Conservation (phyloP, 2,113 vertebrate genomes). For the Gambusia affinis region DNA sequence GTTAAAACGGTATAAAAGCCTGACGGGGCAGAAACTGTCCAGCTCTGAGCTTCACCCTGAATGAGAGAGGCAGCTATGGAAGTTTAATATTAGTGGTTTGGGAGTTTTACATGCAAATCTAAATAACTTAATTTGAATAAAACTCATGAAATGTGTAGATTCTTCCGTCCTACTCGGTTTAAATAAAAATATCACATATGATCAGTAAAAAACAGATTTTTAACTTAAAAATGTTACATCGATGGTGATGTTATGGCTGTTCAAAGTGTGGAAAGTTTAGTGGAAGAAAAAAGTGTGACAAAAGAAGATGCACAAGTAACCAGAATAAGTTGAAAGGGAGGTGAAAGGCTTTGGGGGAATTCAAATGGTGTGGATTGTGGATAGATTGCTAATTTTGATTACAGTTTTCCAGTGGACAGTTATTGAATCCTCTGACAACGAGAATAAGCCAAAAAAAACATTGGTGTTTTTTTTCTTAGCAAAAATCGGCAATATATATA, state of each 20-base stretch:
- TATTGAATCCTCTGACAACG: background rate
- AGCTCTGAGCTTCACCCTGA: conserved; percentile 7
- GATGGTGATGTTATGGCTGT: no score
- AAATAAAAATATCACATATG: background rate
- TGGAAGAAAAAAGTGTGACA: no score
- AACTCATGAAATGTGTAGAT: no score
- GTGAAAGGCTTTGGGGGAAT: no score
- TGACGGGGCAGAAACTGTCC: conserved; percentile 58
- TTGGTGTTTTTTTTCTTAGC: no score
- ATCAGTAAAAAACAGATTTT: background rate
- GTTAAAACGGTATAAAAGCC: conserved; percentile 60
- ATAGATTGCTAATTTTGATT: background rate
- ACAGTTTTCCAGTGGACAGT: background rate
- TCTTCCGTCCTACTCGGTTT: background rate
- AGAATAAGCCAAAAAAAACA: background rate
- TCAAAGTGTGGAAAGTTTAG: no score
- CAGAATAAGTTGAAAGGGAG: no score
- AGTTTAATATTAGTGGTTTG: background rate
- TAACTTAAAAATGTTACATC: background rate
- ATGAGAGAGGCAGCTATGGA: conserved; percentile 3
- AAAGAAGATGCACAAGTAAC: no score
- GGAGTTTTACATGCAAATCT: background rate
- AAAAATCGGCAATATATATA: no score
- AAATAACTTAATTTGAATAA: background rate
- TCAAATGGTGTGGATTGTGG: no score